Percentiles rank a stretch among this genome's conserved stretches.
These are phyloP conservation scores for Calephelis virginiensis DNA, from an alignment of 1,140 invertebrate species.

Conservation along the genomic window DNA sequence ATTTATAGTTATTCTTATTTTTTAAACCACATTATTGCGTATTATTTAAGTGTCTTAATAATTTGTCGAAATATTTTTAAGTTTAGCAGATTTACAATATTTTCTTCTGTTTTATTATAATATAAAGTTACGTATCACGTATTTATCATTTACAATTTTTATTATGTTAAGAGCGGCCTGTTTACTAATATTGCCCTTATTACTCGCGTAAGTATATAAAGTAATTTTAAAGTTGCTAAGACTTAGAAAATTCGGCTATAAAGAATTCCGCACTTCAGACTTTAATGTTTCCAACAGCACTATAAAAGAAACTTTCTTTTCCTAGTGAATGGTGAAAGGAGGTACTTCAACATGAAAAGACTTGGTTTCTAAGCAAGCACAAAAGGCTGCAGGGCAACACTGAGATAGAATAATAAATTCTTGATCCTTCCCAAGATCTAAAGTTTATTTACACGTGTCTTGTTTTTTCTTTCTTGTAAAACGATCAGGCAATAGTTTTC, in stretches of 20 bases:
- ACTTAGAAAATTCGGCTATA: neutral
- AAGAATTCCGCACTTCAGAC: neutral
- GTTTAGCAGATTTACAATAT: too few relatives aligned
- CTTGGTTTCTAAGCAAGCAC: conserved; percentile 14
- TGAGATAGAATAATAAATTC: conserved; percentile 8
- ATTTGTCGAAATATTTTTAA: too few relatives aligned
- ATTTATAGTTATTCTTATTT: too few relatives aligned
- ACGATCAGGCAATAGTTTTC: neutral
- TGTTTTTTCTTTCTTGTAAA: neutral
- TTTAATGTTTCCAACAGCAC: conserved; percentile 2
- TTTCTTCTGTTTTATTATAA: too few relatives aligned
- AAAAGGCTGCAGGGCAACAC: conserved; percentile 1
- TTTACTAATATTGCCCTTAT: too few relatives aligned
- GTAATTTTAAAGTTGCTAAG: neutral
- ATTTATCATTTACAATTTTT: too few relatives aligned
- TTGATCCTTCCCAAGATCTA: conserved; percentile 7
- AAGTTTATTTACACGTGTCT: conserved; percentile 3
- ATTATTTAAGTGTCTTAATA: too few relatives aligned
- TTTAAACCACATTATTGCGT: too few relatives aligned
- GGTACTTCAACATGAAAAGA: conserved; percentile 8
- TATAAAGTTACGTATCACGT: too few relatives aligned
- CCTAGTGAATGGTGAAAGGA: neutral
- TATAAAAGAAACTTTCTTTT: conserved; percentile 4
- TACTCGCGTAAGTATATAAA: too few relatives aligned
- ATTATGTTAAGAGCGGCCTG: too few relatives aligned